These are phyloP conservation scores for Sitodiplosis mosellana DNA, from an alignment of 1,140 invertebrate species.

Conservation along the genomic window DNA sequence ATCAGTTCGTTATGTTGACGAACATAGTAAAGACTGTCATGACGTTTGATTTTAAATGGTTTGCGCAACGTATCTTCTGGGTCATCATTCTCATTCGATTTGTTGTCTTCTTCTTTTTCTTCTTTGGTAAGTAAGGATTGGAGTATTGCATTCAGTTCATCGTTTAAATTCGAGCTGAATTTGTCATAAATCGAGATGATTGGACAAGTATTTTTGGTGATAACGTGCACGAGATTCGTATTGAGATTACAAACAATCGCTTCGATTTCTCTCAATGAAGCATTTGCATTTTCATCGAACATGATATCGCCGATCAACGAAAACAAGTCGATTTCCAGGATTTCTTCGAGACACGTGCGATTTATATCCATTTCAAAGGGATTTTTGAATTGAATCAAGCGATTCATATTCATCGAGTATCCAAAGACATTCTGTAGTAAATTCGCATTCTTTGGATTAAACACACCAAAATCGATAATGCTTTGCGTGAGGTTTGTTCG, in stretches of 20 bases:
- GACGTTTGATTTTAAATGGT: not conserved
- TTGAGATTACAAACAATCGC: constrained; percentile 30
- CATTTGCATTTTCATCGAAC: constrained; percentile 25
- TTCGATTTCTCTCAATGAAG: constrained; percentile 34
- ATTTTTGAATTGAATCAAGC: constrained; percentile 24
- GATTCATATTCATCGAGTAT: constrained; percentile 25
- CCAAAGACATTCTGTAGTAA: constrained; percentile 25
- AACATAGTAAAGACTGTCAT: not conserved
- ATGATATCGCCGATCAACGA: constrained; percentile 33
- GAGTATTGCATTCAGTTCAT: not conserved
- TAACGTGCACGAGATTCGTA: constrained; percentile 36
- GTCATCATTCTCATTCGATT: not conserved
- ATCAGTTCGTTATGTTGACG: not conserved
- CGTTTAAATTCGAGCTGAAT: not conserved
- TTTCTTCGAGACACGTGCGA: constrained; percentile 23
- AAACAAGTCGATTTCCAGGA: constrained; percentile 23
- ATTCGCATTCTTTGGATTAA: constrained; percentile 9
- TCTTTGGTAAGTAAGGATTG: not conserved
- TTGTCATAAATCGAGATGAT: constrained; percentile 7
- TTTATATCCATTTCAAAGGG: constrained; percentile 11
- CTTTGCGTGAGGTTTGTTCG: not conserved
- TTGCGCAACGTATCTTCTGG: not conserved
- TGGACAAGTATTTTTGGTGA: constrained; percentile 34
- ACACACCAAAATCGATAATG: constrained; percentile 15
- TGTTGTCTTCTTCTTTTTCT: not conserved